Conservation (phyloP, 2,113 vertebrate genomes). For the Lepus timidus region DNA sequence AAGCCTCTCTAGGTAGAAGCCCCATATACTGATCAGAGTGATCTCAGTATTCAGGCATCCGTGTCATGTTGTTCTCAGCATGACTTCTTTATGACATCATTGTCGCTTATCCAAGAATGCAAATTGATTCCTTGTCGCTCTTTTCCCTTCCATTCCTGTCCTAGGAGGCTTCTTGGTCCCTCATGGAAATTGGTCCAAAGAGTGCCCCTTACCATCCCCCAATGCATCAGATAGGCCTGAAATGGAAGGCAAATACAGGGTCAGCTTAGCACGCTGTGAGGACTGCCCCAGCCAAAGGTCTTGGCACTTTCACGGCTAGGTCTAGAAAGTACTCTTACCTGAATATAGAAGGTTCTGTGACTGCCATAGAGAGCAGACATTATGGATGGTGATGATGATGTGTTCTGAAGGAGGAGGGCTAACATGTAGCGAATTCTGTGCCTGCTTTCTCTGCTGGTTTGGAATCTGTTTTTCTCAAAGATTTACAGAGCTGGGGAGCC, state of each 20-base stretch:
- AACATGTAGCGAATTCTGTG: background rate
- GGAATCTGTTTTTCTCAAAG: slow-evolving; percentile 45
- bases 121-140: background rate
- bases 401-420: background rate
- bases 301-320: background rate
- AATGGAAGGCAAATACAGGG: background rate
- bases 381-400: background rate
- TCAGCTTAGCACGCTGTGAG: background rate
- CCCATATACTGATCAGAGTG: background rate
- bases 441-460: background rate
- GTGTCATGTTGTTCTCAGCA: background rate
- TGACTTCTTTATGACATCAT: background rate
- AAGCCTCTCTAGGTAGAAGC: background rate
- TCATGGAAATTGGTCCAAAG: background rate
- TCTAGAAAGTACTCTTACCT: background rate
- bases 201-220: background rate
- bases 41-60: background rate
- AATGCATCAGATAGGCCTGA: too few species aligned
- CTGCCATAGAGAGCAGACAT: background rate
- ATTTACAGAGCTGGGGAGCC: slow-evolving; percentile 48
- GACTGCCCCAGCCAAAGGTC: background rate
- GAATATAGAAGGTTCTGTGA: background rate
- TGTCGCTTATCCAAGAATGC: background rate
- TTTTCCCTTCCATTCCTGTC: background rate
- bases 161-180: background rate